A percentile compares a stretch with the other conserved stretches of the same genome.
These are phyloP conservation scores for Drosophila obscura DNA, from an alignment of 1,140 invertebrate genomes.

Conservation along the genomic window DNA sequence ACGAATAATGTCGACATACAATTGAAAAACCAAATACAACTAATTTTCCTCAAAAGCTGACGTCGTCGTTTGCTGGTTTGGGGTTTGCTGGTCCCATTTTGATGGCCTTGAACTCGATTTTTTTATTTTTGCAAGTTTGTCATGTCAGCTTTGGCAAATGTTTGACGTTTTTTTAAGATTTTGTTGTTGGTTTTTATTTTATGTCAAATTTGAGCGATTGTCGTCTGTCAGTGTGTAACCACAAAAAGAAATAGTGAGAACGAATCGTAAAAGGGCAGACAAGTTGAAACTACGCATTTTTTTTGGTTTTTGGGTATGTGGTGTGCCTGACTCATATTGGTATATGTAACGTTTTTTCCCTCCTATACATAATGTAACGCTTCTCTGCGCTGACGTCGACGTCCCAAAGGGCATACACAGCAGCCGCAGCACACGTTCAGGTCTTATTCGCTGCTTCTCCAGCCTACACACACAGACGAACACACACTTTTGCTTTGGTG, in stretches of 20 bases:
- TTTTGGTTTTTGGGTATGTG: conserved; percentile 20
- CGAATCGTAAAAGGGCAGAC: conserved; percentile 23
- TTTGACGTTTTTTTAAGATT: conserved; percentile 28
- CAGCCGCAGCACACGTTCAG: conserved; percentile 56
- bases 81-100: conserved; percentile 62
- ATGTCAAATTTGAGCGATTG: conserved; percentile 15
- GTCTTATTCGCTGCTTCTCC: conserved; percentile 30
- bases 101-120: conserved; percentile 76
- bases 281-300: conserved; percentile 64
- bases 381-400: conserved; percentile 14
- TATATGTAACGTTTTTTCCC: conserved; percentile 25
- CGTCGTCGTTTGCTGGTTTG: conserved; percentile 30
- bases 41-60: conserved; percentile 60
- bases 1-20: conserved; percentile 16
- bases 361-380: conserved; percentile 31
- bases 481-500: conserved; percentile 29
- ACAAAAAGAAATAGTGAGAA: conserved; percentile 3
- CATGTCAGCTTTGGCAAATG: conserved; percentile 28
- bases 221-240: conserved; percentile 21
- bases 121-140: conserved; percentile 10
- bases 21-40: conserved; percentile 49
- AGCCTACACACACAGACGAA: conserved; percentile 13
- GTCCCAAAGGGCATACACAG: conserved; percentile 9
- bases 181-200: conserved; percentile 4
- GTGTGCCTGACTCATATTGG: conserved; percentile 12